These are phyloP conservation scores for Zosterops hypoxanthus DNA, from an alignment of 2,113 vertebrate genomes.

Conservation along the genomic window DNA sequence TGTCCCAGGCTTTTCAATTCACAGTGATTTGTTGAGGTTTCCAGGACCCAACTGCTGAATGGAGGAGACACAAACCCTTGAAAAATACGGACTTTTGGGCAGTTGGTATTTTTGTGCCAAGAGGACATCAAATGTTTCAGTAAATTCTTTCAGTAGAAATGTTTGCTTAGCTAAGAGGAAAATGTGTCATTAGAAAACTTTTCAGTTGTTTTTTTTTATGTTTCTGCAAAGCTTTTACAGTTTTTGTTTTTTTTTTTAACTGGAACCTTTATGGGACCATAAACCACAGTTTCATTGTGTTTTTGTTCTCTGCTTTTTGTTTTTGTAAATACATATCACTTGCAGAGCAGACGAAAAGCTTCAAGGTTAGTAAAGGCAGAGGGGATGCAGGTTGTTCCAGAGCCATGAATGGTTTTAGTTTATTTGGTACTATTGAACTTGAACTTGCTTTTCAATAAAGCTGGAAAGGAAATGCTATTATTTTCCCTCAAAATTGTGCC, in stretches of 20 bases:
- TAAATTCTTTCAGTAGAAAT: not conserved
- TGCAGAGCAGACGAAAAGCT: not conserved
- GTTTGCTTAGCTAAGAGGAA: not conserved
- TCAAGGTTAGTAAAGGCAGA: conserved; percentile 12
- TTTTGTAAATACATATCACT: not conserved
- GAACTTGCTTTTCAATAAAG: conserved; percentile 35
- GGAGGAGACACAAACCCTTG: not conserved
- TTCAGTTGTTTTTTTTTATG: not conserved
- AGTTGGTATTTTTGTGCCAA: not conserved
- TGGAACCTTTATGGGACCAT: not conserved
- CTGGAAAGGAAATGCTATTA: conserved; percentile 20
- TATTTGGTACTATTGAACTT: conserved; percentile 24
- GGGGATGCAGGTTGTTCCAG: not conserved
- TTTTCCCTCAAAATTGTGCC: conserved; percentile 31
- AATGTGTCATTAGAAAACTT: not conserved
- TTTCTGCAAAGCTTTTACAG: not conserved
- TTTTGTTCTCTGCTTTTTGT: not conserved
- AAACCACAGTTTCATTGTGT: not conserved
- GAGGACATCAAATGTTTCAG: not conserved
- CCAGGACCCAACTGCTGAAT: not conserved
- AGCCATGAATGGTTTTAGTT: conserved; percentile 17
- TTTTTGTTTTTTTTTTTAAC: not conserved
- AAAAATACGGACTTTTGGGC: not conserved
- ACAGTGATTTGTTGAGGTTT: not conserved
- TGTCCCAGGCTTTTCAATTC: not conserved